A percentile compares a stretch with the other conserved stretches of the same genome.
Conservation (phyloP, 2,113 vertebrate species). For the Synodontis membranacea region DNA sequence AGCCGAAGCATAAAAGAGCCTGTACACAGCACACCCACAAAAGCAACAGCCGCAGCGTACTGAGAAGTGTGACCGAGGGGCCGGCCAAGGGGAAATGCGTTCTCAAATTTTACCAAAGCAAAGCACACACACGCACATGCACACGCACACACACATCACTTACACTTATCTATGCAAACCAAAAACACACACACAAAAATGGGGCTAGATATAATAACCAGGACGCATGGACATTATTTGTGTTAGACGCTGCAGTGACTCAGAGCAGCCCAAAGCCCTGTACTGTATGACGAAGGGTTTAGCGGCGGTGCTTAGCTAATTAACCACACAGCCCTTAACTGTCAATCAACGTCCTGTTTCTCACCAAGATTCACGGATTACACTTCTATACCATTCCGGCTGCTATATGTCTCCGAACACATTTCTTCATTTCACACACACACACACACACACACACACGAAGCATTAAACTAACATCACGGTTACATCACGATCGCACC, state of each 20-base stretch:
- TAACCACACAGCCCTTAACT: not conserved
- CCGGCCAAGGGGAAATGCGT: constrained; percentile 6
- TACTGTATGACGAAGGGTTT: not conserved
- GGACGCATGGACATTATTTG: not conserved
- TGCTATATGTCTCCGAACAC: not conserved
- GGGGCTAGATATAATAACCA: not conserved
- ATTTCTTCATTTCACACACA: not conserved
- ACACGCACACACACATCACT: not conserved
- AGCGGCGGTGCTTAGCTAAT: not conserved
- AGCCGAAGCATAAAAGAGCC: constrained; percentile 33
- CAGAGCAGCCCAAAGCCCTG: not conserved
- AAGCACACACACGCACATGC: not conserved
- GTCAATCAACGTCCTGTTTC: not conserved
- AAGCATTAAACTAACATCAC: not conserved
- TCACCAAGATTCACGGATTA: not conserved
- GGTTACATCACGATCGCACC: not conserved
- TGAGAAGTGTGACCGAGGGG: constrained; percentile 40
- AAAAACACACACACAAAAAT: not conserved
- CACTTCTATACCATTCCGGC: not conserved
- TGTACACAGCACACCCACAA: constrained; percentile 25
- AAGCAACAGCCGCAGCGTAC: not conserved
- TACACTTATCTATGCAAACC: not conserved
- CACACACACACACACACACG: not conserved
- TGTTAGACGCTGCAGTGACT: not conserved
- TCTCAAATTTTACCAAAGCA: not conserved